Evolutionary conservation across 2,113 vertebrate genomes (phyloP).

Genomic region (Gymnogyps californianus): DNA sequence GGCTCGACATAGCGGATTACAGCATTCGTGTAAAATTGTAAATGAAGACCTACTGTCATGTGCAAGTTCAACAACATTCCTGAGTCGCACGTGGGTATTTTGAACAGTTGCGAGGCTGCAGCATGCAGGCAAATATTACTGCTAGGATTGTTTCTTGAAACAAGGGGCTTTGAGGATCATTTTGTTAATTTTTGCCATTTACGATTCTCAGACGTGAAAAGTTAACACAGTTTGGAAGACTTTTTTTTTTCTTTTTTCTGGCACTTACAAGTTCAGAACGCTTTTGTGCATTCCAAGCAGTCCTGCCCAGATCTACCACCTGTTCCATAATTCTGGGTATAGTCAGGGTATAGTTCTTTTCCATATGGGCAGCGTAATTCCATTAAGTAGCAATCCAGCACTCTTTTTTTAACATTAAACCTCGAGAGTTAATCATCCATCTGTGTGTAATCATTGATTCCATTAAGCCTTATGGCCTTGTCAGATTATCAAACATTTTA

Average conservation of each 20-base stretch:
- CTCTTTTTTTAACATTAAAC: constrained; percentile 78
- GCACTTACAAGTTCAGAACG: constrained; percentile 75
- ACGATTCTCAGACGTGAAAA: constrained; percentile 64
- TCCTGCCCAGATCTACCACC: constrained; percentile 81
- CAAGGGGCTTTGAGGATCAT: not conserved
- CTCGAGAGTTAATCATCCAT: constrained; percentile 84
- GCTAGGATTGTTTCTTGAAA: not conserved
- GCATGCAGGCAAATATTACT: not conserved
- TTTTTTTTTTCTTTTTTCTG: constrained; percentile 63
- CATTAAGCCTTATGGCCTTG: constrained; percentile 86
- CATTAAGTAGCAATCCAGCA: constrained; percentile 83
- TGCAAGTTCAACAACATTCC: not conserved
- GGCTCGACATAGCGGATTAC: not conserved
- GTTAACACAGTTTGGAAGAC: constrained; percentile 72
- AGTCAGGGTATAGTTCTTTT: constrained; percentile 81
- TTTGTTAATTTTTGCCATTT: constrained; percentile 54
- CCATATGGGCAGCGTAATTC: constrained; percentile 84
- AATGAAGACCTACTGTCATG: fast-evolving
- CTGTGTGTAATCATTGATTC: constrained; percentile 85
- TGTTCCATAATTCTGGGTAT: constrained; percentile 82
- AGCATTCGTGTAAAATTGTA: fast-evolving
- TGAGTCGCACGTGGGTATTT: not conserved
- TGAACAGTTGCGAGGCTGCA: not conserved
- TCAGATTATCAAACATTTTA: constrained; percentile 84
- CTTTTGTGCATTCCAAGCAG: constrained; percentile 80